Base-by-base conservation (phyloP, 2,888 invertebrate species). In the Actias luna region DNA sequence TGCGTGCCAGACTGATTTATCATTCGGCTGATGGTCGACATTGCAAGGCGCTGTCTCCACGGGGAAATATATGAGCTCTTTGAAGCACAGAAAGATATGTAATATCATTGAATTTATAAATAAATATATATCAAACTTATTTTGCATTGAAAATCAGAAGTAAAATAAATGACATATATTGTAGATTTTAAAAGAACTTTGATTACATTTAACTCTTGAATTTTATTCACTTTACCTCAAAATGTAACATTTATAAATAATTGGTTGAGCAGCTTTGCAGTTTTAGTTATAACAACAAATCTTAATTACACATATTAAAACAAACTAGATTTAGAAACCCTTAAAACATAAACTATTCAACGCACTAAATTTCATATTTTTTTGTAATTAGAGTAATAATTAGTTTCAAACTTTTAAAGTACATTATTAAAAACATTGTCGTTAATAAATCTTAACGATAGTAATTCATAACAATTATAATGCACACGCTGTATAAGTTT, bases 31-130 rank as follows among this genome's bases (percentile, higher is more conserved):
- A 88, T 86, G 85, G 85, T 83, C 87, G 82, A 84, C 88, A 87
- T 86, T 83, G 86, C 83, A 84, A 85, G 83, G 82, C 82, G 84
- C 83, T 85, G 88, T 87, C 88, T 85, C 84, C 78, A 79, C 76
- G 75, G 78, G 77, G 76, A 87, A 86, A 91, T 89, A 90, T 90
- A 92, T 88, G 84, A 84, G 84, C 88, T 83, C 86, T 88, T 89
- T 89, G 92, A 89, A 89, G 85, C 88, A 82, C 83, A 86, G 87
- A 92, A 89, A 88, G 87, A 91, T 90, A 88, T 89, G 89, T 89
- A 88, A 91, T 91, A 90, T 89, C 87, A 88, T 85, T 83, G 88
- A 87, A 91, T 90, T 90, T 92, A 91, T 91, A 88, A 85, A 35
- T 4, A 35, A 10, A 35, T 35, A 39, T 39, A 39, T 16, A 25